Evolutionary conservation across 2,113 vertebrate genomes (phyloP), one percentile per base, ranked within the genome.

Genomic region (Chaetodon auriga): DNA sequence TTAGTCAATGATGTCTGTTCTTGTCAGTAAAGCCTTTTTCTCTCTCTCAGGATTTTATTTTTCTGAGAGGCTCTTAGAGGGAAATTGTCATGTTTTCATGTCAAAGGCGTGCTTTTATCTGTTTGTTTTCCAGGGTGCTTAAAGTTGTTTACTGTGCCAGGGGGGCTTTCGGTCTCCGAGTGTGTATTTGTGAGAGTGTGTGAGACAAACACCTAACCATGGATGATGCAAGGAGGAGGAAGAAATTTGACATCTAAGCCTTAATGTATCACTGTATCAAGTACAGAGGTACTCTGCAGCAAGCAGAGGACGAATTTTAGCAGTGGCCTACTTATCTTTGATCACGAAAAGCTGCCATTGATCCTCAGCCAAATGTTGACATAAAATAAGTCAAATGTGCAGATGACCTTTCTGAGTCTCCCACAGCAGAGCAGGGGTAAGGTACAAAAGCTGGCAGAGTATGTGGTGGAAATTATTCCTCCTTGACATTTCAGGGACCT

Each of bases 401-500:
- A 15, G 77, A 71, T 95, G 95, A 95, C 95, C 95, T 95, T 95
- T 95, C 78, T 43, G 71, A 68, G 83, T 85, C 87, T 89, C 85
- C 84, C 84, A 75, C 60, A 87, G 88, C 83, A 80, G 81, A 85
- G 85, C 78, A 60, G 74, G 78, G 85, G 69, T 75, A 75, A 78
- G 85, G 81, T 83, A 91, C 81, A 87, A 88, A 92, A 87, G 84
- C 90, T 89, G 91, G 87, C 82, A 78, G 84, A 88, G 90, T 92
- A 62, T 85, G 85, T 58, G 84, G 70, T 80, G 79, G 81, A 93
- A 93, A 95, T 94, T 95, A 95, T 95, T 94, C 95, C 89, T 94
- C 91, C 91, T 94, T 95, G 95, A 94, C 94, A 95, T 95, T 95
- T 95, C 91, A 69, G 84, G 75, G 87, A 89, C 91, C 88, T 88